Base-by-base conservation (phyloP, 37 sponge, comb jelly and placozoan genomes). In the Theonella swinhoei region DNA sequence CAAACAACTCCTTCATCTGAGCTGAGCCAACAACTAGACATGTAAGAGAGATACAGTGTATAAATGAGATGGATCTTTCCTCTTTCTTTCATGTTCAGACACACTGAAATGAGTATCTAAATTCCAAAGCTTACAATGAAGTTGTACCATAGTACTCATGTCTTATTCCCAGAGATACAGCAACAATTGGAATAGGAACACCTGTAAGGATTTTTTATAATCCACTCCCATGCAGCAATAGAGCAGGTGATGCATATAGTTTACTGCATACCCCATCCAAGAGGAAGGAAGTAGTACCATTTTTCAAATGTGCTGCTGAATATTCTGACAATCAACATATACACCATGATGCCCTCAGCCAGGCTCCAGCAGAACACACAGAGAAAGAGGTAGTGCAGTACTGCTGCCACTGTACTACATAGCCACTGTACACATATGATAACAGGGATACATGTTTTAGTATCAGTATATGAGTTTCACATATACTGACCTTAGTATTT, bases 311-410 rank as follows among this genome's bases (percentile, higher is more conserved):
- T 17, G 11, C 4, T 30, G 20, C 68, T 64, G 60, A 75, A 83
- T 25, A 74, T 75, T 61, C 65, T 74, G n/a, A 83, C 84, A 25
- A 83, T 14, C 47, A 83, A 40, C 23, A 83, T 32, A 74, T 83
- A 83, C 64, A 83, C 30, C 84, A 83, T 74, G 43, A 83, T 74
- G 2, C 75, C 84, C 41, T 83, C 84, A 61, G 75, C 84, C 67
- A 83, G 63, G 67, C 63, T 75, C 84, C 84, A 83, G 31, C 65
- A 83, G 68, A 83, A 83, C 9, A 73, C 84, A 83, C 84, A 83
- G 25, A 74, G 43, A 9, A 83, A 83, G 64, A 83, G 37, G 31
- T 83, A 83, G 43, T 83, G 84, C 23, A 83, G 73, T 1, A 83
- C 39, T 22, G 65, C 84, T 29, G 84, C 75, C 11, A 83, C 66